Percentiles rank a stretch among this genome's conserved stretches.
phyloP scores from a whole-genome alignment of 2,888 invertebrate species.

The Pachydiplax longipennis region DNA sequence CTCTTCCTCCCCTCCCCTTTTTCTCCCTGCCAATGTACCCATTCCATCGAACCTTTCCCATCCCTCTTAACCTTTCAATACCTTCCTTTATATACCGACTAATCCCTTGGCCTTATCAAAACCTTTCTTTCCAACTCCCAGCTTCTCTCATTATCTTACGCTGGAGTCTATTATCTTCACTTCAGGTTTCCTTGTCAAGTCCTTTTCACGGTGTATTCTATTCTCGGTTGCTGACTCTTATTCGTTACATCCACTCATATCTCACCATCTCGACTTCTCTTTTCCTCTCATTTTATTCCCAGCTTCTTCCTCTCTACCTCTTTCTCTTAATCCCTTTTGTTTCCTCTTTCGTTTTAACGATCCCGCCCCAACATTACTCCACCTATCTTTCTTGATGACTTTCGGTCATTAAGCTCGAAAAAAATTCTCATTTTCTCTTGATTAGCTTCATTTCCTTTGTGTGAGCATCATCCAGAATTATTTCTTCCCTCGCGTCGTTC shows the following conservation, averaged over 20 bases:
- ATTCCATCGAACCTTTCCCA: background rate
- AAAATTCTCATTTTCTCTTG: too few species aligned
- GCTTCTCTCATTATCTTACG: background rate
- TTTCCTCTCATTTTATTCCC: background rate
- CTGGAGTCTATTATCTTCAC: background rate
- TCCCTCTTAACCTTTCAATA: background rate
- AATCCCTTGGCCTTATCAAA: background rate
- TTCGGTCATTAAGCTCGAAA: too few species aligned
- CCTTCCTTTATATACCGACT: background rate
- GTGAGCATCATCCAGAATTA: too few species aligned
- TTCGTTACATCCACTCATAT: background rate
- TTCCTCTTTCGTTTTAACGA: too few species aligned
- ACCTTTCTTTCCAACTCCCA: background rate
- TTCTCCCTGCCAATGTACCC: background rate
- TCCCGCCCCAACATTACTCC: too few species aligned
- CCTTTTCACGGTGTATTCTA: background rate
- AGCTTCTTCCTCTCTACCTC: background rate
- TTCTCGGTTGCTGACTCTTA: background rate
- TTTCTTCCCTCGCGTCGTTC: too few species aligned
- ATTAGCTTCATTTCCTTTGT: too few species aligned
- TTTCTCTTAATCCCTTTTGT: background rate
- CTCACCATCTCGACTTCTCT: background rate
- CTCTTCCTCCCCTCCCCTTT: background rate
- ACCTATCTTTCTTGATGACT: too few species aligned
- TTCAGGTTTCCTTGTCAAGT: background rate